Conservation (phyloP, 1,140 invertebrate genomes). For the Pogonomyrmex californicus region DNA sequence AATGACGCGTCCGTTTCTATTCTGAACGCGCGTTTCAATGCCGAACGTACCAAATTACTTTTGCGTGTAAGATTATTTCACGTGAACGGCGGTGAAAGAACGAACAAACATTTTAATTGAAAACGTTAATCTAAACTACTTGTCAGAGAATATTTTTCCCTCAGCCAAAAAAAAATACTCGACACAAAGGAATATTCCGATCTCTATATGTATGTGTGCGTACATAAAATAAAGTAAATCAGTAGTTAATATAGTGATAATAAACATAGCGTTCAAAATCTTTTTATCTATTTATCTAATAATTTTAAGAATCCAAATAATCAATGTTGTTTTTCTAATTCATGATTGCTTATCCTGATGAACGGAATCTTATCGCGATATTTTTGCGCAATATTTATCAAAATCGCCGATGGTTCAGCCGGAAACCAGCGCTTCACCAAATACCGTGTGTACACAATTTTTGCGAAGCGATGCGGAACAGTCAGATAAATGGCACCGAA, state of each 20-base stretch:
- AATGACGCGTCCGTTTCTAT: conserved; percentile 25
- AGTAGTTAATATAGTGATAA: no score
- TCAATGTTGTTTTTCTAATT: not conserved
- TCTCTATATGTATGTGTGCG: not conserved
- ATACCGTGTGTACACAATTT: conserved; percentile 12
- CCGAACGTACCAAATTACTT: not conserved
- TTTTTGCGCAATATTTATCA: conserved; percentile 1
- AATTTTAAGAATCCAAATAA: not conserved
- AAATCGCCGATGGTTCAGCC: not conserved
- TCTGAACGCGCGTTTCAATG: not conserved
- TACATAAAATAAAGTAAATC: no score
- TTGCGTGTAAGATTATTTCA: not conserved
- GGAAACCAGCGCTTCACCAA: conserved; percentile 11
- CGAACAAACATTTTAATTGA: not conserved
- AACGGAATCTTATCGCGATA: not conserved
- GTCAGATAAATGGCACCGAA: conserved; percentile 32
- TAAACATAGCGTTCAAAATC: not conserved
- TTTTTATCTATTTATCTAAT: not conserved
- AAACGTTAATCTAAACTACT: conserved; percentile 5
- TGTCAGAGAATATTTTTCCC: not conserved
- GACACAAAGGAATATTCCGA: not conserved
- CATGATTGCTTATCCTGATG: not conserved
- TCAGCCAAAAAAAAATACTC: not conserved
- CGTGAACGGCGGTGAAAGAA: not conserved
- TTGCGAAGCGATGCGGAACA: conserved; percentile 28